Base-by-base conservation (phyloP, 2,888 invertebrate species). In the Poecilobothrus nobilitatus region DNA sequence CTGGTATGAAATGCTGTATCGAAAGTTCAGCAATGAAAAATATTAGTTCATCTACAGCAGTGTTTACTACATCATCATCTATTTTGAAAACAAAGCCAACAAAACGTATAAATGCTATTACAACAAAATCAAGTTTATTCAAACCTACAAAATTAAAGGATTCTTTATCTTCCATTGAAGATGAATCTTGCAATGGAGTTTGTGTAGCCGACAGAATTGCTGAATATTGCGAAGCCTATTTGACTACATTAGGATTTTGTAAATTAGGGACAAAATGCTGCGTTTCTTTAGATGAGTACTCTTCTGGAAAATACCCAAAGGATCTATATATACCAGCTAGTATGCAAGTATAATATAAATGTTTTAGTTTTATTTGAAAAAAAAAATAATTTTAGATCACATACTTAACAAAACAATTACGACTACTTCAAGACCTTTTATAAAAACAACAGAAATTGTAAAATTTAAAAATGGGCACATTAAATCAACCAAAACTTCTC, bases 191-290 rank as follows among this genome's bases (percentile, higher is more conserved):
- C 75, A 88, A 89, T 0, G 94, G 94, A 5, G 90, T 93, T 9
- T 95, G 95, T 77, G 92, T 94, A 68, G 89, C 91, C 27, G 89
- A 91, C 67, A 84, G 89, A 33, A 88, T 94, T 71, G 89, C 92
- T 0, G 89, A 90, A 76, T 94, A 94, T 79, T 95, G 95, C 78
- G 92, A 94, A 76, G 93, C 92, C 0, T 91, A 93, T 74, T 82
- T 94, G 67, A 89, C 89, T 67, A 86, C 89, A 2, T 84, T 86
- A 53, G 87, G 87, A 41, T 84, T 93, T 2, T 94, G 95, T 79
- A 88, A 89, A 74, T 81, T 87, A 20, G 91, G 90, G 0, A 84
- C 90, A 70, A 86, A 89, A 69, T 95, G 95, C 81, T 95, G 95
- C 81, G 92, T 94, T 4, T 88, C 90, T 18, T 85, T 88, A 72